Evolutionary conservation across 2,113 vertebrate genomes (phyloP).

Genomic region (Amphiprion percula): DNA sequence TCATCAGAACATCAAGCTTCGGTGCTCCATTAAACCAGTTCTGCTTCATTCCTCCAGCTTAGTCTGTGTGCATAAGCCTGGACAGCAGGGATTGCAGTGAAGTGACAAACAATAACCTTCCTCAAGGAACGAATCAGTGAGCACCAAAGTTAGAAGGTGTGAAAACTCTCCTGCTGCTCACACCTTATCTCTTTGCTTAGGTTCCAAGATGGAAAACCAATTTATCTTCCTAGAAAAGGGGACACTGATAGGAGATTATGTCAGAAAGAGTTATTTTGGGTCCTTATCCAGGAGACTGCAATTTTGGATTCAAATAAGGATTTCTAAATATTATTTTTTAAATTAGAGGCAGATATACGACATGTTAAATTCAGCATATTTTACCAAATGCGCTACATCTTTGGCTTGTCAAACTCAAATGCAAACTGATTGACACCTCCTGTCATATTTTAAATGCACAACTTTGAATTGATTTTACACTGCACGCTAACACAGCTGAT

Average conservation of each 20-base stretch:
- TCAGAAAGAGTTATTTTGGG: constrained; percentile 67
- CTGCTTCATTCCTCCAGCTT: constrained; percentile 37
- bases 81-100: constrained; percentile 20
- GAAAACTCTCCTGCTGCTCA: constrained; percentile 53
- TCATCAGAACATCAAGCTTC: neutral
- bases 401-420: neutral
- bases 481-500: no score
- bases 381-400: no score
- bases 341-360: constrained; percentile 36
- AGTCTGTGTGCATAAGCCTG: constrained; percentile 9
- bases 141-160: constrained; percentile 52
- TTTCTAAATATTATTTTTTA: constrained; percentile 23
- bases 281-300: constrained; percentile 38
- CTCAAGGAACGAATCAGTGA: constrained; percentile 29
- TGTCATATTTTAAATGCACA: no score
- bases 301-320: constrained; percentile 49
- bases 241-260: constrained; percentile 71
- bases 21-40: constrained; percentile 37
- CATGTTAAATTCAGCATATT: neutral
- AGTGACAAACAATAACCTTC: constrained; percentile 28
- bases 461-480: no score
- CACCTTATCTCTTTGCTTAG: constrained; percentile 68
- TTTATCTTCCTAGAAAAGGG: constrained; percentile 65
- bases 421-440: neutral
- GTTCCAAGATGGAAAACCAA: constrained; percentile 64